Evolutionary conservation across 1,140 invertebrate genomes (phyloP).

Genomic region (Himalopsyche phryganea): DNA sequence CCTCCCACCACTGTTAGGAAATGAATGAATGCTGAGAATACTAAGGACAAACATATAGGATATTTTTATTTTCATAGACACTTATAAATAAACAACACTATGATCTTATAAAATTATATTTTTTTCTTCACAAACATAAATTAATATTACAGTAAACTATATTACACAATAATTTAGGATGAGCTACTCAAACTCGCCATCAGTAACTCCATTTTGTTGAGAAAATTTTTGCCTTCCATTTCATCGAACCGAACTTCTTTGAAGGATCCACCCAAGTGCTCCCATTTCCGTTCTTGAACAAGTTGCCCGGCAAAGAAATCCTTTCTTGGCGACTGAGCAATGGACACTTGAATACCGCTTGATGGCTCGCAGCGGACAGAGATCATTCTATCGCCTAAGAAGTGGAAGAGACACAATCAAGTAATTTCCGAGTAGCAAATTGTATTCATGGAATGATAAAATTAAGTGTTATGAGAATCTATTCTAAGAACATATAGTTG

Average conservation of each 20-base stretch:
- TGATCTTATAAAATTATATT: too few relatives aligned
- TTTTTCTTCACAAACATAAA: neutral
- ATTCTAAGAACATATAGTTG: too few relatives aligned
- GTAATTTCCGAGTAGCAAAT: too few relatives aligned
- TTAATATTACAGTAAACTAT: neutral
- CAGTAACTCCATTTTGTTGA: slow-evolving; percentile 94
- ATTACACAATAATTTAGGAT: slow-evolving; percentile 37
- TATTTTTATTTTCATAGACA: too few relatives aligned
- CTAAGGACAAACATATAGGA: too few relatives aligned
- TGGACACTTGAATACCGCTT: slow-evolving; percentile 60
- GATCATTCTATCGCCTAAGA: slow-evolving; percentile 73
- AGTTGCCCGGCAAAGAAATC: slow-evolving; percentile 84
- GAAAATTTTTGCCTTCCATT: slow-evolving; percentile 95
- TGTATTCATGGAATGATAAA: too few relatives aligned
- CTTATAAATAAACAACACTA: too few relatives aligned
- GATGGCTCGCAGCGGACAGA: slow-evolving; percentile 81
- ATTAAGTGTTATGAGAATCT: too few relatives aligned
- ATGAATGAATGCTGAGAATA: too few relatives aligned
- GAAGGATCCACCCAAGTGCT: slow-evolving; percentile 84
- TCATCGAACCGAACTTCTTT: slow-evolving; percentile 89
- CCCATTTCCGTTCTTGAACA: slow-evolving; percentile 86
- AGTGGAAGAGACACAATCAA: slow-evolving; percentile 19
- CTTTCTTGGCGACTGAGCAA: slow-evolving; percentile 79
- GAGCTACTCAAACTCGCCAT: slow-evolving; percentile 81
- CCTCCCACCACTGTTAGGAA: too few relatives aligned